Evolutionary conservation across 2,797 vertebrate genomes (phyloP), one percentile per base, ranked within the genome.

Genomic region (Clamator glandarius): DNA sequence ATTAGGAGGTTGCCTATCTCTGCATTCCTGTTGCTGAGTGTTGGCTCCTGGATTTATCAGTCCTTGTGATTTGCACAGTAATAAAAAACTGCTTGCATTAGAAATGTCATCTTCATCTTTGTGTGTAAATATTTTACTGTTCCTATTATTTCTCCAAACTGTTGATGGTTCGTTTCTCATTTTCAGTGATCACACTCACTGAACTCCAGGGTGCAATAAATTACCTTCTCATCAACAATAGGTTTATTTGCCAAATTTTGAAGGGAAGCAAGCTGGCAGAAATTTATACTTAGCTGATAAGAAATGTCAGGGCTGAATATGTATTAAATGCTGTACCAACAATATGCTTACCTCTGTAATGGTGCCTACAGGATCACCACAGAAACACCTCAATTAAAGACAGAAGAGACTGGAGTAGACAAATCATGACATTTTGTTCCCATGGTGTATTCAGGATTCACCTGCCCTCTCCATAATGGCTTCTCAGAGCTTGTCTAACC

Each of bases 141-240:
- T 86, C 68, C 57, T 28, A 12, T 78, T 66, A 80, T 84, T 77
- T 83, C 58, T 77, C 36, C 64, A 62, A 95, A 74, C 25, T 58
- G 36, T 51, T 0, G 8, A 82, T 74, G 62, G 58, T 74, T 82
- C 54, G 58, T 79, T 68, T 83, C 48, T 69, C 55, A 17, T 50
- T 92, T 93, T 87, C 90, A 87, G 67, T 73, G 76, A 92, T 91
- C 77, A 72, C 80, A 57, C 72, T 54, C 39, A 33, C 59, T 25
- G 80, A 93, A 82, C 29, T 68, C 84, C 52, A 84, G 68, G 12
- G 26, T 74, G 55, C 63, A 61, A 64, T 87, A 79, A 70, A 75
- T 95, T 92, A 91, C 57, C 33, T 91, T 64, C 50, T 64, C 66
- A 96, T 92, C 72, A 74, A 93, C 39, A 96, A 66, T 21, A 64